These are phyloP conservation scores for Eupithecia insigniata DNA, from an alignment of 2,888 invertebrate genomes.

Conservation along the genomic window DNA sequence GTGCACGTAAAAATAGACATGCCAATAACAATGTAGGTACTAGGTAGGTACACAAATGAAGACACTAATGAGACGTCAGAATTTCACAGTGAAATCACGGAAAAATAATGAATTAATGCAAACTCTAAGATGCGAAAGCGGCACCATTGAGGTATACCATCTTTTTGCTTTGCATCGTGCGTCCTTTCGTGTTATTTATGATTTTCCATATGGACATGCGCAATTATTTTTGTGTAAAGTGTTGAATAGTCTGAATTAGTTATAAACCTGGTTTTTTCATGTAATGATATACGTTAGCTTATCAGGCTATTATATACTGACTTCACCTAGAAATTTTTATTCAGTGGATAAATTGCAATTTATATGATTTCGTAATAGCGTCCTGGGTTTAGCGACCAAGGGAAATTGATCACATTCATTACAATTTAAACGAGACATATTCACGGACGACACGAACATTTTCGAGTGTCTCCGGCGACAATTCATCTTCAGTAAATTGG, in stretches of 20 bases:
- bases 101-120: slow-evolving; percentile 51
- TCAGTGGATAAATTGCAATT: slow-evolving; percentile 39
- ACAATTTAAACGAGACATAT: slow-evolving; percentile 49
- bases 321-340: slow-evolving; percentile 65
- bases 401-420: slow-evolving; percentile 47
- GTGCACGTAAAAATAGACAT: slow-evolving; percentile 65
- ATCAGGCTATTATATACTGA: slow-evolving; percentile 52
- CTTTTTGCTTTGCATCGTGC: slow-evolving; percentile 27
- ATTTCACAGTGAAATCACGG: slow-evolving; percentile 61
- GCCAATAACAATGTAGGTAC: slow-evolving; percentile 67
- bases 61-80: slow-evolving; percentile 71
- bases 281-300: slow-evolving; percentile 32
- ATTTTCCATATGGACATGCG: background rate
- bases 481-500: slow-evolving; percentile 65
- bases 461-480: slow-evolving; percentile 52
- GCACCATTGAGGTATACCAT: slow-evolving; percentile 37
- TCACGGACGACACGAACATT: slow-evolving; percentile 57
- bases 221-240: slow-evolving; percentile 26
- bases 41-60: slow-evolving; percentile 63
- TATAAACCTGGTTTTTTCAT: slow-evolving; percentile 63
- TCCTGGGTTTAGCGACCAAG: slow-evolving; percentile 38
- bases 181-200: slow-evolving; percentile 21
- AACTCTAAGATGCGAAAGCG: slow-evolving; percentile 40
- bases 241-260: slow-evolving; percentile 50
- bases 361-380: slow-evolving; percentile 15